Evolutionary conservation across 2,113 vertebrate genomes (phyloP).

Genomic region (Ciconia stormi): DNA sequence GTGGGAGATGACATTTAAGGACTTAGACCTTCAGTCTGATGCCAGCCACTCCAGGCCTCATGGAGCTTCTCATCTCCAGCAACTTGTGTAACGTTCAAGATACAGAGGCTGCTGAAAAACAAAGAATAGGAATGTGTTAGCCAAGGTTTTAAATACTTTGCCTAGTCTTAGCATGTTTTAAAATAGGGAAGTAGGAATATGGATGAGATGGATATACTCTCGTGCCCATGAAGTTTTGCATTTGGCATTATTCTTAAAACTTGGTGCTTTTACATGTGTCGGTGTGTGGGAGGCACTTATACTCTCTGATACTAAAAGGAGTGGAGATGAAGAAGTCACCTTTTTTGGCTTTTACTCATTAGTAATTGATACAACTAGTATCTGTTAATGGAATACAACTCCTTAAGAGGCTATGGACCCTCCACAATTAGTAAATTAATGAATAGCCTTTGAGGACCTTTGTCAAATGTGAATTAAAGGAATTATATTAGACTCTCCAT

Average conservation of each 20-base stretch:
- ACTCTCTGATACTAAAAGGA: not conserved
- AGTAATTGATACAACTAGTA: not conserved
- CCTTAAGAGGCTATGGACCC: too few species aligned
- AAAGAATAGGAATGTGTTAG: not conserved
- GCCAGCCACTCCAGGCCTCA: not conserved
- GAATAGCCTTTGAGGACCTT: not conserved
- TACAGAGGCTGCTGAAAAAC: not conserved
- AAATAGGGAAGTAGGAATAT: not conserved
- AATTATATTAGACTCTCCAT: not conserved
- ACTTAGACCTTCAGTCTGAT: not conserved
- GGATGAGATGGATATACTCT: not conserved
- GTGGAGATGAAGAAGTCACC: too few species aligned
- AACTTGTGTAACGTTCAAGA: not conserved
- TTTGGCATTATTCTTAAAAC: not conserved
- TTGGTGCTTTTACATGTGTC: not conserved
- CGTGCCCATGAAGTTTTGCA: not conserved
- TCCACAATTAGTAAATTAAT: not conserved
- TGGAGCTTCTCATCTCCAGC: not conserved
- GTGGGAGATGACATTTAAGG: not conserved
- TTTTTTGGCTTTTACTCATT: not conserved
- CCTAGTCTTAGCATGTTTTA: not conserved
- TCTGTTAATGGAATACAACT: not conserved
- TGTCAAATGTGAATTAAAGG: not conserved
- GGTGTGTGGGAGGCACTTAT: not conserved
- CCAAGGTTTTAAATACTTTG: not conserved